Base-by-base conservation (phyloP, 2,113 vertebrate genomes). In the Alouatta palliata region DNA sequence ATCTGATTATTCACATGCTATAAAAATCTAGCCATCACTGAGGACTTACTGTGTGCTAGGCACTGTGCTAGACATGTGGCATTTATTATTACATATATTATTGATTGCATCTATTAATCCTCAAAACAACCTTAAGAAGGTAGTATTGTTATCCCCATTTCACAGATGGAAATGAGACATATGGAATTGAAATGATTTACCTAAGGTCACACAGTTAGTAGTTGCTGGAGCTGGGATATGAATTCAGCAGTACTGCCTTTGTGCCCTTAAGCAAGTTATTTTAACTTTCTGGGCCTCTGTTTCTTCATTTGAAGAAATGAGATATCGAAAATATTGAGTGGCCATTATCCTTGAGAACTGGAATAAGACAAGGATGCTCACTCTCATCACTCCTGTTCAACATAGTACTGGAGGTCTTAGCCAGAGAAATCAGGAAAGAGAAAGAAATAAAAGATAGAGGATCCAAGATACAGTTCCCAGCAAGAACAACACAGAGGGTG, bases 221-320 rank as follows among this genome's bases (percentile, higher is more conserved):
- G 19, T 2, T 68, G 2, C 58, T 86, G 61, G 47, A 90, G 13
- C 14, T 84, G 32, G 45, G 4, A 27, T 94, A 45, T 87, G 49
- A 87, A 61, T 90, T 80, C 40, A 76, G 27, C 64, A 27, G 11
- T 76, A 58, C 32, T 45, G 58, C 25, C 8, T 80, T 40, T 79
- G 4, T 86, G n/a, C 2, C 1, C 8, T 68, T 70, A 21, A 25
- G 14, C 11, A 71, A 54, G 2, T 81, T 75, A 8, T 58, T 66
- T 87, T 83, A 68, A 87, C 20, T 52, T 10, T 43, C 16, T 56
- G 61, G 17, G 2, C 56, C 37, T 88, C 43, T 77, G 32, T 71
- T 91, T 71, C 37, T 95, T 91, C 64, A 70, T 35, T 7, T 47
- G 20, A 95, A 95, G 43, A 95, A 54, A 40, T 82, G 70, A 90